Conservation (phyloP, 2,113 vertebrate genomes). For the Coracopsis vasa region DNA sequence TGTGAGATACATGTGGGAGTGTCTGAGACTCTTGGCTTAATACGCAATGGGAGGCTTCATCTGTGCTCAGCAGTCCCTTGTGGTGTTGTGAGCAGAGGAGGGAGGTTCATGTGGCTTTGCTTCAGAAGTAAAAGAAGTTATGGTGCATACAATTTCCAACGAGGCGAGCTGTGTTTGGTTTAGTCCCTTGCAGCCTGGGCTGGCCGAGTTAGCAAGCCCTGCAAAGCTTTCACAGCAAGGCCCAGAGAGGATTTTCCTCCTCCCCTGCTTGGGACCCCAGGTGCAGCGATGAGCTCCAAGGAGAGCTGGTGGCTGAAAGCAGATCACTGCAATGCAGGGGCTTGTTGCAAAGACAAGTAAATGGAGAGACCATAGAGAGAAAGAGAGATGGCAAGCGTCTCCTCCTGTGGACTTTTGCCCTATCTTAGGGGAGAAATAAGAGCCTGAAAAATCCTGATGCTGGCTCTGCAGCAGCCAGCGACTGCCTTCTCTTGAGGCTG, state of each 20-base stretch:
- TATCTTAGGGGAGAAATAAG: neutral
- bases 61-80: neutral
- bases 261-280: neutral
- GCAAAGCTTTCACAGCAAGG: neutral
- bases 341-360: neutral
- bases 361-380: neutral
- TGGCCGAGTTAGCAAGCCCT: neutral
- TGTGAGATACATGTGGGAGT: neutral
- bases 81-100: neutral
- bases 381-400: neutral
- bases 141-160: neutral
- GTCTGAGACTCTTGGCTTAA: conserved; percentile 10
- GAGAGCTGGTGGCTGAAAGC: neutral
- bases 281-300: neutral
- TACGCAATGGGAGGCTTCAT: neutral
- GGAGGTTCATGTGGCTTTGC: conserved; percentile 15
- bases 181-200: neutral
- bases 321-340: neutral
- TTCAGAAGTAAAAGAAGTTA: conserved; percentile 16
- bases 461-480: neutral
- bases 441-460: neutral
- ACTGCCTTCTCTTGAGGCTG: neutral
- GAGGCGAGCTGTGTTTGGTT: neutral
- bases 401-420: neutral
- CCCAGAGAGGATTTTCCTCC: conserved; percentile 3